Percentiles rank a stretch among this genome's conserved stretches.
Conservation (phyloP, 2,113 vertebrate species). For the Rhagologus leucostigma region DNA sequence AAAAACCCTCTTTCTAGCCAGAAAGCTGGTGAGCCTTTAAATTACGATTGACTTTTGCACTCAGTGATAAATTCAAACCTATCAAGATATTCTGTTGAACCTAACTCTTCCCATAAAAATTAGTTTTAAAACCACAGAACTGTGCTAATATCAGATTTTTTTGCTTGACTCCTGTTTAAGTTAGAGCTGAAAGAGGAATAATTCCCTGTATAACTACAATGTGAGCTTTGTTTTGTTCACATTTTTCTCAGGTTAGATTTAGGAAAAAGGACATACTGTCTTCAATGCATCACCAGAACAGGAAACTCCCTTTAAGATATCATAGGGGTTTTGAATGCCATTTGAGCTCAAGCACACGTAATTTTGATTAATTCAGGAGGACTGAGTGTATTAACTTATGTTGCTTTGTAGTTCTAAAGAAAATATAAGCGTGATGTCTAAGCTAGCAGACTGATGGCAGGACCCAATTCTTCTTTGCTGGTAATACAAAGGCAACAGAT, state of each 20-base stretch:
- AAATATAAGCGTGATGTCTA: background rate
- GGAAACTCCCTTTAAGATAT: background rate
- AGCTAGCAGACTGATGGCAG: background rate
- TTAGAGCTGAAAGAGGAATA: background rate
- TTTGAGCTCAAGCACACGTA: background rate
- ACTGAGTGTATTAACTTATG: background rate
- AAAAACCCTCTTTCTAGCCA: background rate
- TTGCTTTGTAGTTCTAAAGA: background rate
- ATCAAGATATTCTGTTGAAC: background rate
- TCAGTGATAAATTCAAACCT: background rate
- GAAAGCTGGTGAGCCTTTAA: background rate
- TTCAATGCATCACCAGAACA: background rate
- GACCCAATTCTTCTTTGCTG: background rate
- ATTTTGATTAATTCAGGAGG: background rate
- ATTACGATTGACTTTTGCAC: background rate
- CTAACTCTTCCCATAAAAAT: background rate
- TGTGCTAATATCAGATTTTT: background rate
- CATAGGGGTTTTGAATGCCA: background rate
- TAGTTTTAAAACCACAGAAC: background rate
- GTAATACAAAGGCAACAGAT: background rate
- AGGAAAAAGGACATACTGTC: background rate
- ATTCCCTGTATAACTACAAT: background rate
- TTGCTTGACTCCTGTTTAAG: background rate
- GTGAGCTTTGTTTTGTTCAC: background rate
- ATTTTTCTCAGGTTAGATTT: background rate